Evolutionary conservation across 1,140 invertebrate genomes (phyloP), one percentile per base, ranked within the genome.

Genomic region (Rhopalosiphum padi): DNA sequence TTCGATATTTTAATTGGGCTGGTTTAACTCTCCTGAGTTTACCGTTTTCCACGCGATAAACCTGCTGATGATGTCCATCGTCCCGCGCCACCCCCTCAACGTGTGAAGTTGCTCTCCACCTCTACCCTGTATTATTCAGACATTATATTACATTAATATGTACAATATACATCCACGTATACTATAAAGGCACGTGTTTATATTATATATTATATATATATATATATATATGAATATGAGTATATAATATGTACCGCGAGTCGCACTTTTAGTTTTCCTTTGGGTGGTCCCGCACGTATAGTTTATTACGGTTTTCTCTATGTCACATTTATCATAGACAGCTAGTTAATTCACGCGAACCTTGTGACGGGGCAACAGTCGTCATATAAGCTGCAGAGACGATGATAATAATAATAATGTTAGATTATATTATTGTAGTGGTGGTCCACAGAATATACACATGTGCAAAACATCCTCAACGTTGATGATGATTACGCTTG

Each of bases 1-100:
- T 92, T 83, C 68, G 43, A 92, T 48, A 92, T 92, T 92, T 92
- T 92, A 92, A 92, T 92, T 92, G 90, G 90, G 55, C 90, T 83
- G 60, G 90, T 83, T 91, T 51, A 22, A 48, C n/a, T 77, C 68
- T 92, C 46, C 60, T 23, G 90, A 35, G 46, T 77, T 91, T 91
- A 91, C 90, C 90, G 90, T 91, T 91, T 91, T 91, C 41, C 48
- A 37, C 88, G 88, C 53, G 87, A 89, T 89, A 90, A 90, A 91
- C 90, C 55, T 77, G 90, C 41, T 77, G 88, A 85, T 41, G 7
- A 87, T 48, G 86, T 48, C 43, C 86, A n/a, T 48, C 86, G 25
- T 86, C 15, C 88, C 15, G 48, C 88, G 30, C 51, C n/a, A 11
- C 89, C 35, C 89, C 22, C 55, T 41, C 55, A 9, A 3, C 48